A percentile compares a stretch with the other conserved stretches of the same genome.
These are phyloP conservation scores for Corythornis leucogaster DNA, from an alignment of 2,797 vertebrate species.

Conservation along the genomic window DNA sequence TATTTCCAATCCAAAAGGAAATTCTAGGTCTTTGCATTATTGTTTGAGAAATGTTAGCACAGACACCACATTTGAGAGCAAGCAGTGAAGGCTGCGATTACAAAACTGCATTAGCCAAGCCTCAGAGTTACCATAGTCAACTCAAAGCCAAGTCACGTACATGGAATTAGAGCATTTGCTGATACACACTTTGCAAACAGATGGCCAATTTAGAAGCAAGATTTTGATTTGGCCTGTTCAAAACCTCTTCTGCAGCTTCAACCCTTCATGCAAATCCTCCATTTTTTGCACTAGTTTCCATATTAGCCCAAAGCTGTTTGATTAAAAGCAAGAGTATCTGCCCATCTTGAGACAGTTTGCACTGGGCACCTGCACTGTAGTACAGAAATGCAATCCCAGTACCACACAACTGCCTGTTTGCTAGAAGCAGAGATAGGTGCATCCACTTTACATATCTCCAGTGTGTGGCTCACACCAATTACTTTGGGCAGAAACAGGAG, in stretches of 20 bases:
- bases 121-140: not conserved
- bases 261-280: not conserved
- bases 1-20: constrained; percentile 29
- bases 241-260: not conserved
- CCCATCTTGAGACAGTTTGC: not conserved
- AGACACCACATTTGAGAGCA: not conserved
- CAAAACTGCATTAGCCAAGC: constrained; percentile 36
- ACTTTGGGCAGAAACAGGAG: not conserved
- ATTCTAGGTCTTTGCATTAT: not conserved
- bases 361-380: too few relatives aligned
- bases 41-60: constrained; percentile 35
- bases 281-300: not conserved
- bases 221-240: not conserved
- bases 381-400: not conserved
- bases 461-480: not conserved
- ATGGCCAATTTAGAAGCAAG: not conserved
- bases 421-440: not conserved
- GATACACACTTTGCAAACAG: not conserved
- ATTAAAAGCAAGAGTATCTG: not conserved
- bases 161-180: not conserved
- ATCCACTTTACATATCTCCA: not conserved
- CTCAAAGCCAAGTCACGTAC: not conserved
- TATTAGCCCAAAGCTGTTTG: not conserved
- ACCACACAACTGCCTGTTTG: not conserved
- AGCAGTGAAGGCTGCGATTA: constrained; percentile 1